These are phyloP conservation scores for Tinamus major DNA, from an alignment of 2,797 vertebrate genomes.

Conservation along the genomic window DNA sequence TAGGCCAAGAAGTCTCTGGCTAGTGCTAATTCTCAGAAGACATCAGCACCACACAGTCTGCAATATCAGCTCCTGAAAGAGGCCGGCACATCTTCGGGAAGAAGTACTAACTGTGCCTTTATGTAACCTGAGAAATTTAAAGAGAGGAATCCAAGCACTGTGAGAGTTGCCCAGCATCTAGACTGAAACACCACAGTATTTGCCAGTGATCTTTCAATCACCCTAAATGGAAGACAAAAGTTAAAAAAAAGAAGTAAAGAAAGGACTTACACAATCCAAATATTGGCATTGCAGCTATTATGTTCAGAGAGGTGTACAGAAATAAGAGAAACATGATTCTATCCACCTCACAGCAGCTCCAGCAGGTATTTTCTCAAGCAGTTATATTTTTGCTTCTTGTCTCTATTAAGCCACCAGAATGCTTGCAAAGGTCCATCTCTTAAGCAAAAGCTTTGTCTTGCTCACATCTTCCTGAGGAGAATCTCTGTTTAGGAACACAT, in stretches of 20 bases:
- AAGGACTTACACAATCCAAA: slow-evolving; percentile 15
- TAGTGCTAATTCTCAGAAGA: neutral
- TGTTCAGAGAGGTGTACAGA: neutral
- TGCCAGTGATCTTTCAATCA: neutral
- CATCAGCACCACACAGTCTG: neutral
- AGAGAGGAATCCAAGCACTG: neutral
- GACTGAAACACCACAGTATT: neutral
- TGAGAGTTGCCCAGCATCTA: neutral
- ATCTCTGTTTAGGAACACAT: neutral
- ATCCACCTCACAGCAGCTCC: neutral
- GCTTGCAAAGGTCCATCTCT: neutral
- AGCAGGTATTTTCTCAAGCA: neutral
- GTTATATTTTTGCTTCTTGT: neutral
- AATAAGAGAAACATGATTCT: neutral
- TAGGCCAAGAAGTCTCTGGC: neutral
- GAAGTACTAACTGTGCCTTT: neutral
- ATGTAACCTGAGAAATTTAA: slow-evolving; percentile 1
- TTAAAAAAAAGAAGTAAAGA: neutral
- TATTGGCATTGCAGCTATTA: neutral
- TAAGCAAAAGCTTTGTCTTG: neutral
- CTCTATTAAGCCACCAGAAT: neutral
- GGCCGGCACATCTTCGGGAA: neutral
- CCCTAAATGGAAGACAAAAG: neutral
- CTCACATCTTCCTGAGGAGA: neutral
- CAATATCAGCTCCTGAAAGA: neutral